phyloP scores from a whole-genome alignment of 2,888 invertebrate genomes.

The Mycalesis mineus region DNA sequence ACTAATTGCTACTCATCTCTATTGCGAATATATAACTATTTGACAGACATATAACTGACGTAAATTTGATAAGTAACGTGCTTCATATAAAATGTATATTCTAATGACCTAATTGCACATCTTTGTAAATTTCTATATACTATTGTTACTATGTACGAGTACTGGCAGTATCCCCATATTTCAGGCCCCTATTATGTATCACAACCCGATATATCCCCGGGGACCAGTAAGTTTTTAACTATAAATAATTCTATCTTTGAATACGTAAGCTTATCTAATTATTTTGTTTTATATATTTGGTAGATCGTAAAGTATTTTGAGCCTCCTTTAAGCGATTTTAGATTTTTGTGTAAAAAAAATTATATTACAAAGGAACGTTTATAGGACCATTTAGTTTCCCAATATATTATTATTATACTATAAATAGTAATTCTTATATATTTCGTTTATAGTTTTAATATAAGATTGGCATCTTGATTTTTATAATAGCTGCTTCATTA shows the following conservation, averaged over 20 bases:
- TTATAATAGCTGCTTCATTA: too few relatives aligned
- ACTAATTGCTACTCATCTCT: background rate
- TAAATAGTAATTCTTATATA: too few relatives aligned
- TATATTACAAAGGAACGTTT: too few relatives aligned
- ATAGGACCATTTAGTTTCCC: too few relatives aligned
- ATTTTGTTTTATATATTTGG: too few relatives aligned
- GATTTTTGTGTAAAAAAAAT: too few relatives aligned
- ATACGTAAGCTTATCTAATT: too few relatives aligned
- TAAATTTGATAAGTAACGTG: background rate
- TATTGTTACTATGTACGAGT: background rate
- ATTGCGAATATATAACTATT: background rate
- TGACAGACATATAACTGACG: background rate
- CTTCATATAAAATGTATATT: background rate
- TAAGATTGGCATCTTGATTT: too few relatives aligned
- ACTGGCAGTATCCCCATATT: slow-evolving; percentile 34
- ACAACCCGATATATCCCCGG: slow-evolving; percentile 43
- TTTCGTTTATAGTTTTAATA: too few relatives aligned
- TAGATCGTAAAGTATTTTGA: too few relatives aligned
- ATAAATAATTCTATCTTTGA: background rate
- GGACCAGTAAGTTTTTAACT: slow-evolving; percentile 49
- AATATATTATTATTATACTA: too few relatives aligned
- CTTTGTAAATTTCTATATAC: background rate
- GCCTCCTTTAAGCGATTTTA: too few relatives aligned
- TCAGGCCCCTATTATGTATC: slow-evolving; percentile 46
- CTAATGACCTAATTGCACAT: background rate